Conservation (phyloP, 2,797 vertebrate species). For the Xenentodon cancila region DNA sequence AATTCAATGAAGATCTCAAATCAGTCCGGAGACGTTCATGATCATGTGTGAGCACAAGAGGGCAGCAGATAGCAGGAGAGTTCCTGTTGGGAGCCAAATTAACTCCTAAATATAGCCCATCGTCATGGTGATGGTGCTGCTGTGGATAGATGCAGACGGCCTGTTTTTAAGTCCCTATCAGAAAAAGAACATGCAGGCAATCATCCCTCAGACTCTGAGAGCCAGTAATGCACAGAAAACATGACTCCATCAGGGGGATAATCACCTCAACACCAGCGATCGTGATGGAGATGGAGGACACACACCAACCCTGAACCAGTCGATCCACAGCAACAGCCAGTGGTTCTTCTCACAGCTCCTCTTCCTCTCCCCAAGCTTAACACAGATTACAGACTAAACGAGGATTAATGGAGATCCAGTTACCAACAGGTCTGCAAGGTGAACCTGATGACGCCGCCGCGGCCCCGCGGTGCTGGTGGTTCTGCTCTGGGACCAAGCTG, state of each 20-base stretch:
- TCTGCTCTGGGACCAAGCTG: too few species aligned
- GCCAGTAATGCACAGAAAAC: neutral
- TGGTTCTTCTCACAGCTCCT: conserved; percentile 7
- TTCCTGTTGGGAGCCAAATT: neutral
- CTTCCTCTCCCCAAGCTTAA: conserved; percentile 35
- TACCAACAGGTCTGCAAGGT: conserved; percentile 21
- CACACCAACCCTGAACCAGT: neutral
- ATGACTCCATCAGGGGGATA: neutral
- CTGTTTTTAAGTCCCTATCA: neutral
- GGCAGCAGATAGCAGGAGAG: conserved; percentile 21
- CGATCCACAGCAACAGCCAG: conserved; percentile 2
- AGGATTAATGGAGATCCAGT: conserved; percentile 55
- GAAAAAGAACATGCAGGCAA: neutral
- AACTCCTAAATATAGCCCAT: conserved; percentile 38
- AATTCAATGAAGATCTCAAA: too few species aligned
- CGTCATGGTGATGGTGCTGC: conserved; percentile 41
- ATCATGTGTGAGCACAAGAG: conserved; percentile 24
- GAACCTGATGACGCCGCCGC: conserved; percentile 15
- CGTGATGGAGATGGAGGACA: neutral
- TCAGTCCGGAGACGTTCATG: too few species aligned
- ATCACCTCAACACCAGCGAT: neutral
- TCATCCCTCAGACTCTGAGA: neutral
- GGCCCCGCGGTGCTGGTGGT: neutral
- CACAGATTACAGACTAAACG: conserved; percentile 50
- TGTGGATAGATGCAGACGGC: conserved; percentile 7